Conservation (phyloP, 2,888 invertebrate genomes). For the Thelaira solivaga region DNA sequence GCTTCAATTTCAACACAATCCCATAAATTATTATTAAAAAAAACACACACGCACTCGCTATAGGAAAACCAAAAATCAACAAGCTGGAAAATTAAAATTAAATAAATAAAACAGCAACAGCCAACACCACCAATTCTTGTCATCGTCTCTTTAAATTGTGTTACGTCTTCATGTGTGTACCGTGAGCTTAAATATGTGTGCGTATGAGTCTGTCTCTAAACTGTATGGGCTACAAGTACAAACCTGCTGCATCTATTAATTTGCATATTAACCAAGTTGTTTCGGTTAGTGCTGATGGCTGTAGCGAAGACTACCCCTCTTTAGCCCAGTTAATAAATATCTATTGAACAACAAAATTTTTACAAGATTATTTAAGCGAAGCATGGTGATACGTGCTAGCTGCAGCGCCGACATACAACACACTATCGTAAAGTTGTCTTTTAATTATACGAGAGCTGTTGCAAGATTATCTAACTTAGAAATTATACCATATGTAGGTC, state of each 20-base stretch:
- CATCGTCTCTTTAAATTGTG: not conserved
- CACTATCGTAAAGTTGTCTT: not conserved
- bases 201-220: not conserved
- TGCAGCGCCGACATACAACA: not conserved
- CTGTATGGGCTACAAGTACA: no score
- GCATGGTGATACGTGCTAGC: not conserved
- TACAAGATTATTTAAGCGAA: not conserved
- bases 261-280: constrained; percentile 34
- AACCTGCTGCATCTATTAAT: constrained; percentile 28
- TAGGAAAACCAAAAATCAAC: not conserved
- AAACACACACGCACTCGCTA: not conserved
- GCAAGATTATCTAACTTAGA: not conserved
- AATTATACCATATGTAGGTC: not conserved
- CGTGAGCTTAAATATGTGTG: no score
- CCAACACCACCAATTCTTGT: not conserved
- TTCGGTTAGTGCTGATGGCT: not conserved
- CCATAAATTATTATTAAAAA: constrained; percentile 1
- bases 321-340: constrained; percentile 18
- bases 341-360: not conserved
- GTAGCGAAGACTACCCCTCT: not conserved
- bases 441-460: not conserved
- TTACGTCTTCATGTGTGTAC: not conserved
- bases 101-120: constrained; percentile 3
- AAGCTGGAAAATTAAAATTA: not conserved
- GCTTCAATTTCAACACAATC: constrained; percentile 50